phyloP scores from a whole-genome alignment of 2,888 invertebrate genomes.

The Lithophane socia region DNA sequence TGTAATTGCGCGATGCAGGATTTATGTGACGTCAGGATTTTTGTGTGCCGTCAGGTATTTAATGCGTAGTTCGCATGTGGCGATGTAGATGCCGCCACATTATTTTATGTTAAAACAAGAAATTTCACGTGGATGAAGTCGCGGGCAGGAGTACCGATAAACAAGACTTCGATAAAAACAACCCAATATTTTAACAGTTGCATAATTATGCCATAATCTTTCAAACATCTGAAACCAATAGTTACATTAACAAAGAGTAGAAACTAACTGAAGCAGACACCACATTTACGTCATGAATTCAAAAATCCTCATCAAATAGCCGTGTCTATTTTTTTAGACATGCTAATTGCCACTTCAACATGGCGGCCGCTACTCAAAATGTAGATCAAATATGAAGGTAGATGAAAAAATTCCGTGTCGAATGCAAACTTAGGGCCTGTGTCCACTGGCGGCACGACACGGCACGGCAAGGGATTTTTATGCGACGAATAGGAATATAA shows the following conservation, averaged over 20 bases:
- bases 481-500: background rate
- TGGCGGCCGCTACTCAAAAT: constrained; percentile 51
- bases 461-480: background rate
- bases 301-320: constrained; percentile 10
- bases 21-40: no score
- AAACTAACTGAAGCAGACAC: background rate
- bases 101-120: no score
- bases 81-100: no score
- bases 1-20: no score
- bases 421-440: background rate
- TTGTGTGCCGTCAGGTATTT: no score
- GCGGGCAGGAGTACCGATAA: no score
- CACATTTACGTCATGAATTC: background rate
- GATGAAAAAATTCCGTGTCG: constrained; percentile 49
- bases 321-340: constrained; percentile 38
- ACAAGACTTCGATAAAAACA: no score
- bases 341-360: constrained; percentile 65
- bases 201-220: no score
- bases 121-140: no score
- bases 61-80: no score
- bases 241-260: background rate
- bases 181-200: no score
- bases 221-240: background rate
- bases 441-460: background rate
- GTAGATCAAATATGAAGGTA: constrained; percentile 55